Evolutionary conservation across 2,888 invertebrate species (phyloP), one percentile per base, ranked within the genome.

Genomic region (Biston stratarius): DNA sequence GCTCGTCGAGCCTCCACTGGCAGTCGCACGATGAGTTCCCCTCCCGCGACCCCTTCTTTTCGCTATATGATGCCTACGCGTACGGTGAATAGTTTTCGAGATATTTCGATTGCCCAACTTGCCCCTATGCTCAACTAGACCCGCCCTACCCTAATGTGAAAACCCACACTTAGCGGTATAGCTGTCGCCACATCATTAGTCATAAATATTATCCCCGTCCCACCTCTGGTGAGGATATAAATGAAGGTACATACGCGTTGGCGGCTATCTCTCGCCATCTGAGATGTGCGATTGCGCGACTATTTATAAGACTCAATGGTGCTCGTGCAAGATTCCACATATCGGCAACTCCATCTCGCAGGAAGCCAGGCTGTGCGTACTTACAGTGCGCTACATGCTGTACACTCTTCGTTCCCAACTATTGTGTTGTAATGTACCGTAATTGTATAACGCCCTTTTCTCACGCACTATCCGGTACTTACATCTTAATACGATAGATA

Each of bases 361-460:
- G 60, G 49, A 59, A 63, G 55, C 40, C 15, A 48, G 15, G 38
- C 51, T 34, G 12, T 34, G 45, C 45, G 57, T 48, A 33, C 40
- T 47, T 58, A 58, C 42, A 15, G 48, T 56, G 9, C n/a, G 24
- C 11, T 40, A 53, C 33, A 52, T 15, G 33, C 10, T 36, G 38
- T 38, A 6, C 9, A 15, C 61, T 69, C 65, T 64, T 55, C 59
- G 69, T 77, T 77, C 74, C 67, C 77, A 75, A 64, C 71, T 64
- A 76, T 77, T 77, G 77, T 77, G 66, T 71, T 69, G 38, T 69
- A 63, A 68, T 66, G 70, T 71, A 71, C 71, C 71, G 70, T 72
- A 67, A 70, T 71, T 74, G 65, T 67, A 64, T 65, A 59, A 70
- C 70, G 73, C 76, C 76, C 77, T 77, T 75, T 75, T 75, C 74